Conservation (phyloP, 2,797 vertebrate species). For the Gallirallus australis region DNA sequence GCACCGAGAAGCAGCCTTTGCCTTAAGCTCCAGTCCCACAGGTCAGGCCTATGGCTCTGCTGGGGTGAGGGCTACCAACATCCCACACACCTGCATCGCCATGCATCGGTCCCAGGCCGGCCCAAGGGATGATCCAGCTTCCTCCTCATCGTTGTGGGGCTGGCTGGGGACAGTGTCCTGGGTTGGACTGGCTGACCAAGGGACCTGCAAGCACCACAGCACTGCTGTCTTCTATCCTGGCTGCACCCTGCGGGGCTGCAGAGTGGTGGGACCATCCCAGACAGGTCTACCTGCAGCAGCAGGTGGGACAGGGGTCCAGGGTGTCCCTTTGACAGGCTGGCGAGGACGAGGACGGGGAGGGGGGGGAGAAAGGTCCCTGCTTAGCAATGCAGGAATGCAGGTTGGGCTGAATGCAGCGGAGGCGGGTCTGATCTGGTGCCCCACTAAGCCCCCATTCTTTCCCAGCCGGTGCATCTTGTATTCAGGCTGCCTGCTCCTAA, state of each 20-base stretch:
- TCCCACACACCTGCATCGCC: fast-evolving
- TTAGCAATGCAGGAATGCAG: constrained; percentile 65
- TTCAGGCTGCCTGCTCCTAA: constrained; percentile 70
- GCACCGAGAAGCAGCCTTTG: fast-evolving
- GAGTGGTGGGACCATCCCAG: not conserved
- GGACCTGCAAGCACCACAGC: not conserved
- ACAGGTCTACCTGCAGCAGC: constrained; percentile 29
- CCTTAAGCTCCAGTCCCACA: not conserved
- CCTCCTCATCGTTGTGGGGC: not conserved
- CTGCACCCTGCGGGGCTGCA: not conserved
- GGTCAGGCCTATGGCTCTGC: not conserved
- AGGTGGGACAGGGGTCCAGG: not conserved
- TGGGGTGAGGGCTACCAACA: fast-evolving
- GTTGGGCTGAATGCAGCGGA: constrained; percentile 29
- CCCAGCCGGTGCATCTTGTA: constrained; percentile 63
- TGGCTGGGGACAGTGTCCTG: not conserved
- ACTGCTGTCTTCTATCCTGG: fast-evolving
- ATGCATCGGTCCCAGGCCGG: not conserved
- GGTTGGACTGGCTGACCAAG: too few species aligned
- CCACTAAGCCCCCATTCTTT: constrained; percentile 68
- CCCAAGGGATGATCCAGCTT: not conserved
- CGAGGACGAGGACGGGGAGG: too few species aligned
- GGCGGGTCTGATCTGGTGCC: constrained; percentile 67
- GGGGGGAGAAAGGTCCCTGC: constrained; percentile 32
- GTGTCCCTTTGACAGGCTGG: not conserved